A percentile compares a stretch with the other conserved stretches of the same genome.
These are phyloP conservation scores for Paracyclopina nana DNA, from an alignment of 1,140 invertebrate genomes.

Conservation along the genomic window DNA sequence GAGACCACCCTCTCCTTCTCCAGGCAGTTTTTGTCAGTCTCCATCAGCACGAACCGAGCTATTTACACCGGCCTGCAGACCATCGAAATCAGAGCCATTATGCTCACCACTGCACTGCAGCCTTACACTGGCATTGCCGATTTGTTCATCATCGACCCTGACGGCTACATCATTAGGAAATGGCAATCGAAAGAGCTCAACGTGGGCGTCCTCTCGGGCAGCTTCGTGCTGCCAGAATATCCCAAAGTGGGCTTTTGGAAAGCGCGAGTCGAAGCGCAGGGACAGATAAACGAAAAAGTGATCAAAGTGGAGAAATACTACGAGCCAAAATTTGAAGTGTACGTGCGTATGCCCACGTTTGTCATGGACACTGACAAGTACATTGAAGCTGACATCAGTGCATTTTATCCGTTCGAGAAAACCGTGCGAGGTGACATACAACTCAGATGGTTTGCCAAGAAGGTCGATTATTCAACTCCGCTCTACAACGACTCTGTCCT, in stretches of 20 bases:
- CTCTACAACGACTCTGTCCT: constrained; percentile 15
- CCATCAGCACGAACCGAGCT: constrained; percentile 29
- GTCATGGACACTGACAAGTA: constrained; percentile 25
- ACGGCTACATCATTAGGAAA: constrained; percentile 10
- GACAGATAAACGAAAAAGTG: constrained; percentile 29
- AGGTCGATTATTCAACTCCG: constrained; percentile 10
- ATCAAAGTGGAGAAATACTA: constrained; percentile 31
- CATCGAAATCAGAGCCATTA: constrained; percentile 10
- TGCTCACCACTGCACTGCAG: constrained; percentile 2
- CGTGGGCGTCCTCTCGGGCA: background rate
- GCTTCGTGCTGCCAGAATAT: constrained; percentile 1
- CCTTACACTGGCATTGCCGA: constrained; percentile 12
- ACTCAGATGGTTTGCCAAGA: constrained; percentile 19
- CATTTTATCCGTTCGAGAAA: constrained; percentile 25
- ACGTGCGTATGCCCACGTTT: constrained; percentile 24
- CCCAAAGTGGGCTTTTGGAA: constrained; percentile 28
- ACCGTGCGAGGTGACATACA: constrained; percentile 25
- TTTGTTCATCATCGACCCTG: constrained; percentile 12
- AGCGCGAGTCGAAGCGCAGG: constrained; percentile 27
- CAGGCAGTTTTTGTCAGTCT: constrained; percentile 29
- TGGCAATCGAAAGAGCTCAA: constrained; percentile 14
- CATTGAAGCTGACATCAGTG: constrained; percentile 23
- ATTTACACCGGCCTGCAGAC: constrained; percentile 27
- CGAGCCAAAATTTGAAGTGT: constrained; percentile 30
- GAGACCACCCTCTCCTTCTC: constrained; percentile 26